Percentiles rank a stretch among this genome's conserved stretches.
Evolutionary conservation across 2,113 vertebrate genomes (phyloP).

Genomic region (Etheostoma cragini): DNA sequence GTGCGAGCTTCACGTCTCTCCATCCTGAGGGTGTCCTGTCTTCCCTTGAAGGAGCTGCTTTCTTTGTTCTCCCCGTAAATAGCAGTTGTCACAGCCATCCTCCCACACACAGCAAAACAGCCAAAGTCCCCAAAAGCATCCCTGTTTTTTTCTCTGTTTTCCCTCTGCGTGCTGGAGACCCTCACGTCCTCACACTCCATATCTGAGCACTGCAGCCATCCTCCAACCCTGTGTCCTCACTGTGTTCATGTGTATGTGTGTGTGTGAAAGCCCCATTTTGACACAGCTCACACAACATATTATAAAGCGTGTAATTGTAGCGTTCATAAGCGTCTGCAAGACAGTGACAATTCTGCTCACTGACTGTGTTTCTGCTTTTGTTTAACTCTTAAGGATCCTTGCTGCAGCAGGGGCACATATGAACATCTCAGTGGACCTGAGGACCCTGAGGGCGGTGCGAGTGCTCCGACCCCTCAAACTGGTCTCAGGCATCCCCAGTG

Average conservation of each 20-base stretch:
- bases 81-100: slow-evolving; percentile 76
- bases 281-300: slow-evolving; percentile 5
- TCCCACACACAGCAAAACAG: slow-evolving; percentile 66
- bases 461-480: slow-evolving; percentile 97
- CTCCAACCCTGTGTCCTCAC: background rate
- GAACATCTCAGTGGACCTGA: slow-evolving; percentile 97
- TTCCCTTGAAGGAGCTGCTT: slow-evolving; percentile 38
- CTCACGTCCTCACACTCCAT: slow-evolving; percentile 35
- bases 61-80: slow-evolving; percentile 72
- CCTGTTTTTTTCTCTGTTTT: slow-evolving; percentile 52
- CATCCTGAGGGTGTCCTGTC: slow-evolving; percentile 57
- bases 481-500: slow-evolving; percentile 98
- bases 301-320: slow-evolving; percentile 37
- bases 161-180: slow-evolving; percentile 39
- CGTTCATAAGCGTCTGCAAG: slow-evolving; percentile 11
- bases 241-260: background rate
- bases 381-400: slow-evolving; percentile 88
- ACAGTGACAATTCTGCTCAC: slow-evolving; percentile 1
- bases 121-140: slow-evolving; percentile 52
- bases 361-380: slow-evolving; percentile 29
- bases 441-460: slow-evolving; percentile 94
- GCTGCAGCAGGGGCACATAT: slow-evolving; percentile 95
- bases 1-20: slow-evolving; percentile 26
- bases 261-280: background rate
- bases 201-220: slow-evolving; percentile 59